Conservation (phyloP, 2,113 vertebrate species). For the Gorsachius goisagi region DNA sequence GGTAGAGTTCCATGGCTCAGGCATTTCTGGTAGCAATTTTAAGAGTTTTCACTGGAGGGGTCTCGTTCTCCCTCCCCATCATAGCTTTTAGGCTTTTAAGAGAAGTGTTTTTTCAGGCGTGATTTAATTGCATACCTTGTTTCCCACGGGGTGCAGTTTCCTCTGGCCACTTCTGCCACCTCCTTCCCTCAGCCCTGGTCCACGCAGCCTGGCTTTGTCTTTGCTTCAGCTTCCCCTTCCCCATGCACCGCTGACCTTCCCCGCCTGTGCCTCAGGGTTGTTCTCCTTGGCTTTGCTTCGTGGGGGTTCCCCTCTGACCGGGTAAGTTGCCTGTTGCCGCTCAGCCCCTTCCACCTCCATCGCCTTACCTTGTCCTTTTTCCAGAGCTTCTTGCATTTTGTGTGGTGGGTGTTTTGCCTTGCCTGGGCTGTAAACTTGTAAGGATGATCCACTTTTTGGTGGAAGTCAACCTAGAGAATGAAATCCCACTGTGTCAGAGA, state of each 20-base stretch:
- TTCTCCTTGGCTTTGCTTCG: background rate
- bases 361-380: background rate
- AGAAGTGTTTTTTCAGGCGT: background rate
- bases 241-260: fast-evolving
- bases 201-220: fast-evolving
- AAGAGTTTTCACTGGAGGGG: background rate
- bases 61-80: background rate
- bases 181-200: background rate
- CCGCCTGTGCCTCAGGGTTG: fast-evolving
- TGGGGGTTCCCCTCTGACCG: background rate
- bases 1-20: background rate
- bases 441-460: background rate
- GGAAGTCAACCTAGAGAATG: background rate
- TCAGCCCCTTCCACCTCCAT: background rate
- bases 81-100: background rate
- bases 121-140: background rate
- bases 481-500: background rate
- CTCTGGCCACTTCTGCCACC: background rate
- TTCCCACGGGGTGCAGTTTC: background rate
- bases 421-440: background rate
- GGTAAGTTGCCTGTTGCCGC: background rate
- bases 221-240: background rate
- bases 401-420: background rate
- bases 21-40: background rate
- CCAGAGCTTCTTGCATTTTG: background rate